Evolutionary conservation across 92 coral and sea anemone genomes (phyloP), one percentile per base, ranked within the genome.

Genomic region (Epizoanthus stellaris): DNA sequence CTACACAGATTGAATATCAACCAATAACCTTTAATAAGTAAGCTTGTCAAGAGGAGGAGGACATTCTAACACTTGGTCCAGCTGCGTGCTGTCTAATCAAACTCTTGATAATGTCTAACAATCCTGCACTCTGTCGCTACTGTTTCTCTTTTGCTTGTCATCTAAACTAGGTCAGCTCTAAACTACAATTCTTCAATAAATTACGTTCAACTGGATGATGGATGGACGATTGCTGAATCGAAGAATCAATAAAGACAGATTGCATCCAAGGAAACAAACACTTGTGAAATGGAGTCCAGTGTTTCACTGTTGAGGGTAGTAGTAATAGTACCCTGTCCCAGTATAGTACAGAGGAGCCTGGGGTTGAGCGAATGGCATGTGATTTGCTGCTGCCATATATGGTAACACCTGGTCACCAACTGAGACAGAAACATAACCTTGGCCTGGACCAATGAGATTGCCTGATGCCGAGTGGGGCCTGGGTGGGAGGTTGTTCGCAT

Each of bases 381-480:
- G 98, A 77, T 94, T 92, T 80, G 87, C 91, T 67, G 93, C 91
- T 47, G 90, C 86, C 25, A 90, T 85, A 70, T 86, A 92, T 15
- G 98, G 88, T 77, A 92, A 88, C 77, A 89, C 89, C 62, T 91
- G 94, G 66, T 94, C 98, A 25, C 93, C 89, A 64, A 88, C 88
- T 11, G 93, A 82, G 43, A 90, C 84, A 80, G 91, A 86, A 70
- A 60, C 76, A 20, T 82, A 67, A 45, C 88, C 93, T 40, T 84
- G 90, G 75, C 93, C 95, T 66, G 89, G 77, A 64, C 82, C 90
- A 83, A 88, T 88, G 66, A 94, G 90, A 89, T 84, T 92, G 60
- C 98, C 98, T 14, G 98, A 90, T 11, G 98, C 98, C 73, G 98
- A 94, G 95, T 94, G 98, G 36, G 98, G 98, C 85, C 98, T 90